A percentile compares a stretch with the other conserved stretches of the same genome.
Conservation (phyloP, 2,888 invertebrate genomes). For the Cosmopolites sordidus region DNA sequence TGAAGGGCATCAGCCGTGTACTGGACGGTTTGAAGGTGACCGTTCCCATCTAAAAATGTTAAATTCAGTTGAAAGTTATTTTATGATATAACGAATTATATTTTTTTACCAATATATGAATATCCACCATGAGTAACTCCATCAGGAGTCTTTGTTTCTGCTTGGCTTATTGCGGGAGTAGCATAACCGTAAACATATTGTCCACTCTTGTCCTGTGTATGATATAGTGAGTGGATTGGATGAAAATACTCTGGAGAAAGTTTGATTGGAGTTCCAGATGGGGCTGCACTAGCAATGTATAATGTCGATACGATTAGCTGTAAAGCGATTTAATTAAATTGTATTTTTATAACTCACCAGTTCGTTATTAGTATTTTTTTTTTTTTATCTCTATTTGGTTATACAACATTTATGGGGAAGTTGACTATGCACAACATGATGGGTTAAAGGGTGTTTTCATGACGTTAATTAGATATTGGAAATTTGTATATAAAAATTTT, state of each 20-base stretch:
- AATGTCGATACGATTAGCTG: neutral
- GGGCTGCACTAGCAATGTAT: neutral
- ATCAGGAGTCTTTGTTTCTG: constrained; percentile 58
- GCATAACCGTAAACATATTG: constrained; percentile 61
- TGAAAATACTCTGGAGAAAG: constrained; percentile 37
- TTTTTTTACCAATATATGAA: constrained; percentile 53
- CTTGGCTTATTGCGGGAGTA: constrained; percentile 62
- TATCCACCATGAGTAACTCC: constrained; percentile 64
- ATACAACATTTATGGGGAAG: too few species aligned
- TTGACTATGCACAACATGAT: too few species aligned
- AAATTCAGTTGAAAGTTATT: neutral
- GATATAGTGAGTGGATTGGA: constrained; percentile 48
- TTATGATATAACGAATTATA: neutral
- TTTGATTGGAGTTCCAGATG: constrained; percentile 4
- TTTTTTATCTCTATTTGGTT: too few species aligned
- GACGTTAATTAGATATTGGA: too few species aligned
- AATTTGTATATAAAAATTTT: too few species aligned
- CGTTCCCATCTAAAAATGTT: constrained; percentile 53
- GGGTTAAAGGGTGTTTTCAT: too few species aligned
- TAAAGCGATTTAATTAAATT: too few species aligned
- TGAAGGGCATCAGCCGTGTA: constrained; percentile 60
- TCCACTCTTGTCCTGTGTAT: constrained; percentile 56
- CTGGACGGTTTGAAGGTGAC: constrained; percentile 60
- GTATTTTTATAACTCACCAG: too few species aligned
- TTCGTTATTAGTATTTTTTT: too few species aligned